A percentile compares a stretch with the other conserved stretches of the same genome.
Conservation (phyloP, 2,888 invertebrate genomes). For the Netelia virgata region DNA sequence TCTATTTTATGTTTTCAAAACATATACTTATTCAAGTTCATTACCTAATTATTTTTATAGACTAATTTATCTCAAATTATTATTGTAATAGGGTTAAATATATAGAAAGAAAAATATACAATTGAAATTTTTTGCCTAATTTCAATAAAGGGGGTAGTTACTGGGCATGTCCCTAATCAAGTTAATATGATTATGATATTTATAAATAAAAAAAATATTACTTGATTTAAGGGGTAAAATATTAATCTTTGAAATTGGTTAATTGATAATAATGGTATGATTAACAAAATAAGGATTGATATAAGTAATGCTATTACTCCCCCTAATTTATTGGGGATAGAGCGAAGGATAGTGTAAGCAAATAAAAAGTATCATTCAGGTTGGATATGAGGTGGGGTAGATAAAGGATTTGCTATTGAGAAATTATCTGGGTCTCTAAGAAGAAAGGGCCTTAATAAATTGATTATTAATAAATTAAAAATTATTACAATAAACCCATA, state of each 20-base stretch:
- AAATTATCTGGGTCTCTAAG: conserved; percentile 91
- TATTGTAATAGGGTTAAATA: conserved; percentile 72
- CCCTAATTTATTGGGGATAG: conserved; percentile 92
- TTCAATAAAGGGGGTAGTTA: conserved; percentile 83
- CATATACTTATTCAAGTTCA: conserved; percentile 89
- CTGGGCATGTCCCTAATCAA: conserved; percentile 84
- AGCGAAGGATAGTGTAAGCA: conserved; percentile 93
- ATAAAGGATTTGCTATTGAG: conserved; percentile 89
- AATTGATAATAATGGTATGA: conserved; percentile 87
- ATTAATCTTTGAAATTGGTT: conserved; percentile 87
- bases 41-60: conserved; percentile 62
- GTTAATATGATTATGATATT: conserved; percentile 82
- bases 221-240: conserved; percentile 86
- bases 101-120: conserved; percentile 79
- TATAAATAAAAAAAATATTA: conserved; percentile 82
- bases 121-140: too few relatives aligned
- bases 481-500: conserved; percentile 87
- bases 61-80: conserved; percentile 73
- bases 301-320: conserved; percentile 89
- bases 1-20: conserved; percentile 90
- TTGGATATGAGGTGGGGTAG: conserved; percentile 91
- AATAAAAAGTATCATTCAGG: conserved; percentile 95
- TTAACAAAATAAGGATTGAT: conserved; percentile 89
- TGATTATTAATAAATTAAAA: conserved; percentile 85
- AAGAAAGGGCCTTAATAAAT: conserved; percentile 86